Conservation (phyloP, 2,888 invertebrate genomes). For the Aspidiotus destructor region DNA sequence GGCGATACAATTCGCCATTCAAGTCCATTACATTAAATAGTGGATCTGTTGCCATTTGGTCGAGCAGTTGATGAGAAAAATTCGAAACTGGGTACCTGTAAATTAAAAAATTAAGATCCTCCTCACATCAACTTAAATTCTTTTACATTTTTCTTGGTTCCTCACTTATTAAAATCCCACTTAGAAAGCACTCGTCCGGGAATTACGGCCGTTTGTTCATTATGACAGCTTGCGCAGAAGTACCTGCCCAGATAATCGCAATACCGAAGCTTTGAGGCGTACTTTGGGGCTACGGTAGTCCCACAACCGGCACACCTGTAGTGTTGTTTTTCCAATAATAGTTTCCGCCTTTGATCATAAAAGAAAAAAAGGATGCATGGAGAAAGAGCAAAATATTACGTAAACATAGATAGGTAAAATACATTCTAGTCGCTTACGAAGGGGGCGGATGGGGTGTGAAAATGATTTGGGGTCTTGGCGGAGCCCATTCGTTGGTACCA, state of each 20-base stretch:
- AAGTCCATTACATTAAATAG: conserved; percentile 64
- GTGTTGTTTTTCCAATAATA: conserved; percentile 60
- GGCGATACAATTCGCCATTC: conserved; percentile 56
- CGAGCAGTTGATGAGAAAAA: conserved; percentile 64
- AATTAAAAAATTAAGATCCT: conserved; percentile 35
- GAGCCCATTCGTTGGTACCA: conserved; percentile 74
- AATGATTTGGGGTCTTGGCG: conserved; percentile 71
- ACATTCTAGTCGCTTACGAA: conserved; percentile 47
- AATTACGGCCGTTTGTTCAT: conserved; percentile 61
- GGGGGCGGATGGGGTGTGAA: conserved; percentile 62
- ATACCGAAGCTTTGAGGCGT: conserved; percentile 64
- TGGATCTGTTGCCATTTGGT: conserved; percentile 66
- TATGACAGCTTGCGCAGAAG: conserved; percentile 79
- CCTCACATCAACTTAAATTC: not conserved
- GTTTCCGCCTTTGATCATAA: conserved; percentile 48
- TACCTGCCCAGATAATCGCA: conserved; percentile 75
- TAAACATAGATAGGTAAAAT: too few species aligned
- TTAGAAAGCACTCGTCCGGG: conserved; percentile 56
- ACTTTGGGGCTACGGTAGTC: conserved; percentile 61
- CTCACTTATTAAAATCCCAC: conserved; percentile 54
- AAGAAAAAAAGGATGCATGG: too few species aligned
- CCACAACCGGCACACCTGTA: conserved; percentile 78
- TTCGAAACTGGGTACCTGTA: conserved; percentile 69
- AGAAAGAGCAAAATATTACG: too few species aligned
- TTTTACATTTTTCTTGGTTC: conserved; percentile 24